phyloP scores from a whole-genome alignment of 2,113 vertebrate genomes.

The Pelecanus crispus region DNA sequence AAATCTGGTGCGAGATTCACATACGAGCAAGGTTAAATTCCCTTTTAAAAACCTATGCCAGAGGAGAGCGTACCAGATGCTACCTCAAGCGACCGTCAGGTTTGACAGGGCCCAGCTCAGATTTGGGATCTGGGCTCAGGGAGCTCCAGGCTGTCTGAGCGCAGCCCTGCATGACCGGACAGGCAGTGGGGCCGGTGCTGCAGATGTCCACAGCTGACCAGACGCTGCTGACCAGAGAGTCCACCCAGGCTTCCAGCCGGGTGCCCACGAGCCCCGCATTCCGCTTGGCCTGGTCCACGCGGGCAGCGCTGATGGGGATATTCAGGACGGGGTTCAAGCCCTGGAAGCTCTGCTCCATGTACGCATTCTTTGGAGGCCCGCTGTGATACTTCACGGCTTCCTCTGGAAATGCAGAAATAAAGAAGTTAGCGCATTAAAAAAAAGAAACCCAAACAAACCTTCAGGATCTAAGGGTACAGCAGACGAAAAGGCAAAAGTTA shows the following conservation, averaged over 20 bases:
- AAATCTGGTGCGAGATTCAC: background rate
- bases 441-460: background rate
- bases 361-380: conserved; percentile 88
- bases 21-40: conserved; percentile 50
- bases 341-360: conserved; percentile 99
- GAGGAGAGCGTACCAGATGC: conserved; percentile 58
- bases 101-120: conserved; percentile 83
- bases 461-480: background rate
- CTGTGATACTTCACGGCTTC: conserved; percentile 85
- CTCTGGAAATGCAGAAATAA: conserved; percentile 74
- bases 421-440: background rate
- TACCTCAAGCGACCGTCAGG: conserved; percentile 93
- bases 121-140: conserved; percentile 94
- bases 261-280: conserved; percentile 79
- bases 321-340: conserved; percentile 92
- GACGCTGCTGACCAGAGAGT: conserved; percentile 79
- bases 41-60: conserved; percentile 12
- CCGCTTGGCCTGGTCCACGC: conserved; percentile 83
- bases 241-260: conserved; percentile 87
- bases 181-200: conserved; percentile 77
- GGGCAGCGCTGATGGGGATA: conserved; percentile 81
- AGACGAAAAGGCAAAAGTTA: background rate
- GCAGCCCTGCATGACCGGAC: conserved; percentile 89
- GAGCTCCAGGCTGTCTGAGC: conserved; percentile 93
- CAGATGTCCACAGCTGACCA: conserved; percentile 93